These are phyloP conservation scores for Monopis laevigella DNA, from an alignment of 2,888 invertebrate genomes.

Conservation along the genomic window DNA sequence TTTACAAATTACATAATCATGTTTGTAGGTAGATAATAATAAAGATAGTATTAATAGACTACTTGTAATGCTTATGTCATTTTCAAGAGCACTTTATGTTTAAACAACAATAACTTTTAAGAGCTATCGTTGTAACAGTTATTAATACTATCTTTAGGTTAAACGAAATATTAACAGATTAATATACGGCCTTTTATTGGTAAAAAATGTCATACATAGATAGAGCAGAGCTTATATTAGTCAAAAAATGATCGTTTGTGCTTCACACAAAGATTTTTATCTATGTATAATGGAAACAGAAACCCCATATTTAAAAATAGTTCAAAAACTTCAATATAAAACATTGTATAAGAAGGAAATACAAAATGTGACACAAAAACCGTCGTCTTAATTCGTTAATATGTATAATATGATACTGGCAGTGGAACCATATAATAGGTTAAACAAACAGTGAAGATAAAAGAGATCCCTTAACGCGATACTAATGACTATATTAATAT, in stretches of 20 bases:
- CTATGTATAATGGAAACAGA: constrained; percentile 1
- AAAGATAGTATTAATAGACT: too few species aligned
- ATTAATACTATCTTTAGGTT: too few species aligned
- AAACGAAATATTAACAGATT: too few species aligned
- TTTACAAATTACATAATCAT: too few species aligned
- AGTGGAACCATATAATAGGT: constrained; percentile 54
- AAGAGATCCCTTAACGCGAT: neutral
- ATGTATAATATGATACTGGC: constrained; percentile 60
- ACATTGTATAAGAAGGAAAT: constrained; percentile 58
- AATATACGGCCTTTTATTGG: too few species aligned
- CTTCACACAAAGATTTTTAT: neutral
- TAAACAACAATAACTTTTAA: too few species aligned
- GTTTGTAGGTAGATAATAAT: too few species aligned
- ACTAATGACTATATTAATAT: neutral
- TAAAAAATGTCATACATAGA: too few species aligned
- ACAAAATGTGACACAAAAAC: constrained; percentile 60
- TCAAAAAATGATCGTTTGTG: neutral
- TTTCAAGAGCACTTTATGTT: too few species aligned
- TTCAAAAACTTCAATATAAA: constrained; percentile 56
- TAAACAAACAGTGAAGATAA: neutral
- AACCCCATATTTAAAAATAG: constrained; percentile 32
- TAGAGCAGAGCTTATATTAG: neutral
- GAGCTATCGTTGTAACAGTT: too few species aligned
- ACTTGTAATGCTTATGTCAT: too few species aligned
- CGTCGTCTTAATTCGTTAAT: constrained; percentile 51